Conservation (phyloP, 2,113 vertebrate species). For the Patagioenas fasciata region DNA sequence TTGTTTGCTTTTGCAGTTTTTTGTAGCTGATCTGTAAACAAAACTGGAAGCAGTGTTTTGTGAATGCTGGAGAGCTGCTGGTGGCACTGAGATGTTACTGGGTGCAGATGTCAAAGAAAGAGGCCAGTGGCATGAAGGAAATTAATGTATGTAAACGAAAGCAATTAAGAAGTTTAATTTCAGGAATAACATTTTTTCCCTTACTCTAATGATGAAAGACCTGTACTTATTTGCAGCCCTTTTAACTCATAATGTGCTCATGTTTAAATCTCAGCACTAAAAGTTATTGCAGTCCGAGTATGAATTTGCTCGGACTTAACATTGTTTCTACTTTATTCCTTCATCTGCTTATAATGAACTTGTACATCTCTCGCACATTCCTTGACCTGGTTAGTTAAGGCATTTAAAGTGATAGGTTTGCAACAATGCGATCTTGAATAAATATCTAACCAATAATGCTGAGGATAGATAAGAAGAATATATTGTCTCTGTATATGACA, state of each 20-base stretch:
- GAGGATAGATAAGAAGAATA: background rate
- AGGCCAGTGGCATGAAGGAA: background rate
- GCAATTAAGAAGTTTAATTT: background rate
- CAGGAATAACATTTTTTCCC: background rate
- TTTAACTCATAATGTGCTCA: background rate
- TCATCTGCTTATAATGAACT: background rate
- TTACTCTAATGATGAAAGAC: background rate
- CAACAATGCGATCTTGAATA: background rate
- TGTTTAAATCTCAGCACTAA: background rate
- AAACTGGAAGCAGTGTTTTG: background rate
- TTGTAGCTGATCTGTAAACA: background rate
- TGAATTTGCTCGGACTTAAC: background rate
- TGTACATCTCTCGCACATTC: rapidly evolving
- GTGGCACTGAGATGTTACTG: background rate
- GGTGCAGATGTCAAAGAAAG: background rate
- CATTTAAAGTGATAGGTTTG: background rate
- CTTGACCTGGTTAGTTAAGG: background rate
- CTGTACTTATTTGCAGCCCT: background rate
- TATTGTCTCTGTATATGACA: background rate
- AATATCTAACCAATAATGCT: background rate
- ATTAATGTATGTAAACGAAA: background rate
- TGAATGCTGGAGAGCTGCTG: background rate
- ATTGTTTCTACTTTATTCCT: background rate
- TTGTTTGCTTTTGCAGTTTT: background rate
- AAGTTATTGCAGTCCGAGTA: background rate